phyloP scores from a whole-genome alignment of 2,888 invertebrate genomes.

The Pasiphila rectangulata region DNA sequence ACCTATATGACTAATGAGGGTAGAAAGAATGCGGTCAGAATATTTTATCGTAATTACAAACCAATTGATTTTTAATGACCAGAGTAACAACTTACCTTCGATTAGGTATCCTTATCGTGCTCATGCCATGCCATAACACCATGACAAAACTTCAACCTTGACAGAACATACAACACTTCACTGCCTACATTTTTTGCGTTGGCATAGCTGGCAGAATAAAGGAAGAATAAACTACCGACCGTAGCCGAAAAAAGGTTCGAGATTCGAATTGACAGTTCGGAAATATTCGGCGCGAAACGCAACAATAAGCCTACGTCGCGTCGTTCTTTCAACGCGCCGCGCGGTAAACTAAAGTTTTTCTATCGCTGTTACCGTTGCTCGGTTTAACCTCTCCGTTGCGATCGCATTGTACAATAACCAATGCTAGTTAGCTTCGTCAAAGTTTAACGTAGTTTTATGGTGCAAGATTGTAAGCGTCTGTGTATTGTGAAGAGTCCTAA shows the following conservation, averaged over 20 bases:
- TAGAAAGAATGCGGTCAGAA: constrained; percentile 26
- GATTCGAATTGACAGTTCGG: constrained; percentile 43
- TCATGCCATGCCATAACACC: constrained; percentile 26
- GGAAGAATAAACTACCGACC: background rate
- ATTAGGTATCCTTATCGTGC: constrained; percentile 33
- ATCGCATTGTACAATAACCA: constrained; percentile 24
- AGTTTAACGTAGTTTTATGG: fast-evolving
- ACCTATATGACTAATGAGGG: constrained; percentile 22
- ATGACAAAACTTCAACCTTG: constrained; percentile 20
- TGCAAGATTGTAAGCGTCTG: constrained; percentile 11
- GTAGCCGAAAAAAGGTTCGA: constrained; percentile 25
- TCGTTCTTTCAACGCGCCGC: constrained; percentile 43
- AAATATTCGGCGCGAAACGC: constrained; percentile 55
- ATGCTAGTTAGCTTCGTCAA: constrained; percentile 19
- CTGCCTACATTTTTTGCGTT: constrained; percentile 19
- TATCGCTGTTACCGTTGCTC: constrained; percentile 27
- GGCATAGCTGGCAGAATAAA: constrained; percentile 17
- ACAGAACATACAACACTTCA: constrained; percentile 7
- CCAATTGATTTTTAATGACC: constrained; percentile 31
- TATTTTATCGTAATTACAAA: constrained; percentile 46
- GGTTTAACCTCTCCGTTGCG: constrained; percentile 17
- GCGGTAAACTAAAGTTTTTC: constrained; percentile 56
- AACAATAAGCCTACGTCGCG: constrained; percentile 50
- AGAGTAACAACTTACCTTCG: constrained; percentile 49
- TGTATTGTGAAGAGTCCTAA: constrained; percentile 9